These are phyloP conservation scores for Huso huso DNA, from an alignment of 2,797 vertebrate genomes.

Conservation along the genomic window DNA sequence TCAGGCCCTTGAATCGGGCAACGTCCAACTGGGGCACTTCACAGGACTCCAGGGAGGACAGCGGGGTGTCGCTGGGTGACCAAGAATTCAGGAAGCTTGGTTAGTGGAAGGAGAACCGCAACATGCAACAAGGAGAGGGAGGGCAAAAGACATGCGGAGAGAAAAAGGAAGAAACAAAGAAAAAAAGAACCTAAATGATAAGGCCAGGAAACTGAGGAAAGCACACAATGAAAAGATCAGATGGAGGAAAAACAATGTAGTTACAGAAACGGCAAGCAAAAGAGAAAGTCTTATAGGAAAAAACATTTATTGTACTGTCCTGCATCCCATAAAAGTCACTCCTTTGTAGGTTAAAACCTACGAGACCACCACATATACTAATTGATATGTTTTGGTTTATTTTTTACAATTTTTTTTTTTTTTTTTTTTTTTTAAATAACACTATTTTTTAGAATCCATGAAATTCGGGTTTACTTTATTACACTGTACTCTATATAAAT, in stretches of 20 bases:
- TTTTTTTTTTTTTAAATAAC: too few species aligned
- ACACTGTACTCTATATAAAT: too few species aligned
- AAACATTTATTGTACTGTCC: neutral
- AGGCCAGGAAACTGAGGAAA: constrained; percentile 35
- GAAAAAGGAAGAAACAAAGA: constrained; percentile 31
- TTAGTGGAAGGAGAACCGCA: constrained; percentile 36
- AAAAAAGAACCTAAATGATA: constrained; percentile 22
- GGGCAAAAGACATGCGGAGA: constrained; percentile 38
- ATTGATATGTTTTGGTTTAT: too few species aligned
- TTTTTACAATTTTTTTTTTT: too few species aligned
- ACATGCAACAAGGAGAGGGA: constrained; percentile 26
- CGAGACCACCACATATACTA: too few species aligned
- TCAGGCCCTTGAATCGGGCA: constrained; percentile 55
- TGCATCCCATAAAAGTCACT: too few species aligned
- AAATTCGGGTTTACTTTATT: too few species aligned
- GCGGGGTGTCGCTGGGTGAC: constrained; percentile 73
- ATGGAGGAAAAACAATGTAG: constrained; percentile 12
- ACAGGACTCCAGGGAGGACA: constrained; percentile 63
- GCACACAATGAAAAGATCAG: constrained; percentile 23
- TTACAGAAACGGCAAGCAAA: constrained; percentile 29
- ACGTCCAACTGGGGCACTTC: constrained; percentile 52
- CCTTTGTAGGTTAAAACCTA: too few species aligned
- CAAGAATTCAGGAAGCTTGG: constrained; percentile 78
- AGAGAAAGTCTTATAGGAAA: neutral
- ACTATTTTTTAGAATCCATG: too few species aligned